phyloP scores from a whole-genome alignment of 35 echinoderm and acorn worm genomes.

The Amphiura filiformis region DNA sequence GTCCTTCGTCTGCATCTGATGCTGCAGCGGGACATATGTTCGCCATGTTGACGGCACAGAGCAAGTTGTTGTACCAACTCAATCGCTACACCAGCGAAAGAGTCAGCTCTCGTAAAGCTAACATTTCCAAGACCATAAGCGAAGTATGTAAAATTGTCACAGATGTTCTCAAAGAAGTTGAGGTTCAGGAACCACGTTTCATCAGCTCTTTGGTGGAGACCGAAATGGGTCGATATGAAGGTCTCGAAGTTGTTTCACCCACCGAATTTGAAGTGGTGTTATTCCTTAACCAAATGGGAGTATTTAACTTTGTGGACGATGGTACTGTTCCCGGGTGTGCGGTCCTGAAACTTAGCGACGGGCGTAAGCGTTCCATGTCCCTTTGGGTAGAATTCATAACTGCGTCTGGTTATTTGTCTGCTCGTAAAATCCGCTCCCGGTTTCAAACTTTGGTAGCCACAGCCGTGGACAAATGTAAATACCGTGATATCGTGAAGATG shows the following conservation, averaged over 20 bases:
- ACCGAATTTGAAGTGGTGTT: conserved; percentile 95
- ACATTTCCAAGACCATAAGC: conserved; percentile 85
- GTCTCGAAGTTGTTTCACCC: conserved; percentile 83
- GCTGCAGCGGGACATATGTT: conserved; percentile 34
- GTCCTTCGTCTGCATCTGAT: conserved; percentile 11
- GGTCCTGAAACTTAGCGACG: conserved; percentile 95
- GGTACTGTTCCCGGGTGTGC: conserved; percentile 98
- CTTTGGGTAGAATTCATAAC: conserved; percentile 99
- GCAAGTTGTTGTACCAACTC: conserved; percentile 92
- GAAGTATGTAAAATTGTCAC: conserved; percentile 97
- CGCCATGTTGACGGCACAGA: conserved; percentile 88
- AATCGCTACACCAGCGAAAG: conserved; percentile 88
- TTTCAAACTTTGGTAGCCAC: conserved; percentile 99
- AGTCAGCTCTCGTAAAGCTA: conserved; percentile 73
- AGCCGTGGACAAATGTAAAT: conserved; percentile 99
- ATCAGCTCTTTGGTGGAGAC: conserved; percentile 98
- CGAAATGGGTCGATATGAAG: conserved; percentile 86
- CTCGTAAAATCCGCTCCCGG: conserved; percentile 94
- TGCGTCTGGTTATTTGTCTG: conserved; percentile 94
- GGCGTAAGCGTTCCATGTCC: conserved; percentile 96
- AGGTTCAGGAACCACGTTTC: conserved; percentile 95
- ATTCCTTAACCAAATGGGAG: conserved; percentile 99
- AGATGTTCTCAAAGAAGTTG: conserved; percentile 96
- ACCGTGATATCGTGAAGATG: conserved; percentile 98
- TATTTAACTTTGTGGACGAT: conserved; percentile 99